Conservation (phyloP, 2,888 invertebrate species). For the Pediacus dermestoides region DNA sequence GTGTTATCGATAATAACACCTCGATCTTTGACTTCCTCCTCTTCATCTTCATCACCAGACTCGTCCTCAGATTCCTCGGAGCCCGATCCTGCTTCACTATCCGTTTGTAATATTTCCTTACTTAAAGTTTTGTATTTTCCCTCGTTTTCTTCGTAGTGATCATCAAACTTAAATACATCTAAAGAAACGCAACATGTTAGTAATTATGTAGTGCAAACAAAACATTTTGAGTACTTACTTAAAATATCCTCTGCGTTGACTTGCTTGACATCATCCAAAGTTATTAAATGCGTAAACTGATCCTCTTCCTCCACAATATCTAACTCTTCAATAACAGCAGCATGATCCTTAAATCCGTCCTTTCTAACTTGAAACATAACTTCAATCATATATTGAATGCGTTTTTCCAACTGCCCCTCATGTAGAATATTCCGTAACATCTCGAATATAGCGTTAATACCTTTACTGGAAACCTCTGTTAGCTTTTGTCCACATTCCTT, state of each 20-base stretch:
- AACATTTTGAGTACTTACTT: slow-evolving; percentile 67
- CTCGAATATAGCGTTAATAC: slow-evolving; percentile 88
- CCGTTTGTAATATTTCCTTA: slow-evolving; percentile 79
- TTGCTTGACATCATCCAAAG: slow-evolving; percentile 80
- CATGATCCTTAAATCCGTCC: slow-evolving; percentile 94
- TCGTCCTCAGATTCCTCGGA: slow-evolving; percentile 57
- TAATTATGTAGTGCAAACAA: slow-evolving; percentile 4
- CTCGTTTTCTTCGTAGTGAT: slow-evolving; percentile 88
- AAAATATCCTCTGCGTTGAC: slow-evolving; percentile 81
- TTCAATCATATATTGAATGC: slow-evolving; percentile 99
- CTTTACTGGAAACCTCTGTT: slow-evolving; percentile 70
- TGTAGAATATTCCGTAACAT: slow-evolving; percentile 91
- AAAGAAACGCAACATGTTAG: slow-evolving; percentile 39
- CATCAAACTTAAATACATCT: slow-evolving; percentile 97
- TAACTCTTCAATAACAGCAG: slow-evolving; percentile 79
- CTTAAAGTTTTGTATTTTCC: slow-evolving; percentile 89
- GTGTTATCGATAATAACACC: slow-evolving; percentile 87
- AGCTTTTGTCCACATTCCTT: slow-evolving; percentile 96
- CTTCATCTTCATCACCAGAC: slow-evolving; percentile 56
- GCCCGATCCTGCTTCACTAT: slow-evolving; percentile 60
- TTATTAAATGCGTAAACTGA: slow-evolving; percentile 92
- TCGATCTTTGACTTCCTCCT: slow-evolving; percentile 54
- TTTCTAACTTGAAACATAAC: slow-evolving; percentile 95
- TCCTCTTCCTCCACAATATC: slow-evolving; percentile 97
- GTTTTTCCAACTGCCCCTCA: slow-evolving; percentile 85